A percentile compares a stretch with the other conserved stretches of the same genome.
Evolutionary conservation across 2,797 vertebrate species (phyloP).

Genomic region (Apodemus agrarius): DNA sequence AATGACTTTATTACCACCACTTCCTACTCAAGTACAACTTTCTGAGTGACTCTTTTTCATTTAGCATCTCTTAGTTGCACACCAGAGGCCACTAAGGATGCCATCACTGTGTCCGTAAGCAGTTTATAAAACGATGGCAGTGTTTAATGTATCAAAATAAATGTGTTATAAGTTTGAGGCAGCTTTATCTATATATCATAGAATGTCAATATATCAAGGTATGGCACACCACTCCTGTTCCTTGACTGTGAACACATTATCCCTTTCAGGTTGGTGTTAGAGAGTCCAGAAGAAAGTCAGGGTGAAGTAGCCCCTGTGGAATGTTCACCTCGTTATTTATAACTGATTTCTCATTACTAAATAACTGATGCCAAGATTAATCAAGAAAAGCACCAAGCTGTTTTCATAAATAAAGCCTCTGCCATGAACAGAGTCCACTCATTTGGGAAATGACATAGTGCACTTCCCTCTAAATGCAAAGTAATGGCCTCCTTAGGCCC

Average conservation of each 20-base stretch:
- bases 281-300: background rate
- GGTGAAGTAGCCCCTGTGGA: background rate
- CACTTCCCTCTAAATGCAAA: conserved; percentile 47
- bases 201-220: background rate
- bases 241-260: background rate
- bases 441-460: conserved; percentile 59
- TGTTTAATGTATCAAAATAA: background rate
- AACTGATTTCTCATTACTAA: conserved; percentile 63
- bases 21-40: background rate
- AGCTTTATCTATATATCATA: background rate
- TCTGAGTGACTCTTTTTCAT: background rate
- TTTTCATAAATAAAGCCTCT: conserved; percentile 65
- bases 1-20: background rate
- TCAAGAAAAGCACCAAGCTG: conserved; percentile 62
- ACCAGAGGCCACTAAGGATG: background rate
- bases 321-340: conserved; percentile 63
- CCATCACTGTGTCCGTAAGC: background rate
- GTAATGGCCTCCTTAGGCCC: conserved; percentile 70
- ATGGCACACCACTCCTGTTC: background rate
- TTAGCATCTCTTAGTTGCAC: background rate
- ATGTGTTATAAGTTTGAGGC: conserved; percentile 11
- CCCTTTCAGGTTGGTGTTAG: background rate
- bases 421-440: background rate
- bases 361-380: conserved; percentile 65
- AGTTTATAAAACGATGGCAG: background rate